These are phyloP conservation scores for Tetragnatha montana DNA, from an alignment of 2,888 invertebrate genomes.

Conservation along the genomic window DNA sequence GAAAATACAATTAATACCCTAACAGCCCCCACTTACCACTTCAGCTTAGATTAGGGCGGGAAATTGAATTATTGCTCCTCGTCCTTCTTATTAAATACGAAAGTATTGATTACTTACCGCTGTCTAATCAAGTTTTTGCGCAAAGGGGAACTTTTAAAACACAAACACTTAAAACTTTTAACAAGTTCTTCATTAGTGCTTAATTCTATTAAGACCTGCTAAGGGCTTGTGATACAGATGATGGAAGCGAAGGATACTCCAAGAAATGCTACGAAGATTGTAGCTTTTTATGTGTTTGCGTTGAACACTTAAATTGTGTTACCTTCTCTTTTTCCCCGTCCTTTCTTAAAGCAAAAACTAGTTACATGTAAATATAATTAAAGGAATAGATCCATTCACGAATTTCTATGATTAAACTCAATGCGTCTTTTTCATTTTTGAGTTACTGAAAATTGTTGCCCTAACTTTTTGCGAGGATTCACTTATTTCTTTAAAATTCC, in stretches of 20 bases:
- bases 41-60: constrained; percentile 31
- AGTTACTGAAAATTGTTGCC: no score
- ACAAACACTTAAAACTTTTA: constrained; percentile 40
- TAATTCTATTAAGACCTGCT: constrained; percentile 26
- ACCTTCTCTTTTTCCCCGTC: no score
- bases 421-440: no score
- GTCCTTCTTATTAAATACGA: constrained; percentile 50
- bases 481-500: no score
- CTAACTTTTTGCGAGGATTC: no score
- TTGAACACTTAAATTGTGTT: no score
- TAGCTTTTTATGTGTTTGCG: no score
- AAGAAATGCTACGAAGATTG: background rate
- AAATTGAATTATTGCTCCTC: constrained; percentile 47
- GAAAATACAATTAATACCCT: constrained; percentile 46
- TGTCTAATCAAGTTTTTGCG: constrained; percentile 21
- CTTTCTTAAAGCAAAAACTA: no score
- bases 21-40: constrained; percentile 40
- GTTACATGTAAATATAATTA: no score
- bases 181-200: background rate
- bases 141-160: constrained; percentile 11
- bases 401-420: no score
- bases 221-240: background rate
- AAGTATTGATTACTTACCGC: constrained; percentile 40
- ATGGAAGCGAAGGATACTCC: background rate
- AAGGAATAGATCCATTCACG: no score